Base-by-base conservation (phyloP, 2,888 invertebrate genomes). In the Diplolepis rosae region DNA sequence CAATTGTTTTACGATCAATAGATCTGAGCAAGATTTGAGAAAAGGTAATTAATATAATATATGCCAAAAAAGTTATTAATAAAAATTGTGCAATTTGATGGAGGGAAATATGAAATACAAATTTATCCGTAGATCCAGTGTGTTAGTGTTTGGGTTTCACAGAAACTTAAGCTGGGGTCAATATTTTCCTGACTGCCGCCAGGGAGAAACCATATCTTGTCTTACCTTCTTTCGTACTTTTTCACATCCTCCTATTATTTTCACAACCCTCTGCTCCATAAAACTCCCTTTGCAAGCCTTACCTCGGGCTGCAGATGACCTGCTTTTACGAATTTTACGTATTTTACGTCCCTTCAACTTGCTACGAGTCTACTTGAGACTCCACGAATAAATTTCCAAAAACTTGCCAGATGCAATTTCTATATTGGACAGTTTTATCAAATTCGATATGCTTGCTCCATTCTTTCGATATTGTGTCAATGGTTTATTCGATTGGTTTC, bases 301-400 rank as follows among this genome's bases (percentile, higher is more conserved):
- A 81, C 85, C 84, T 82, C 80, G 76, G 83, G 86, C 83, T 79
- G 75, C 80, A 76, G 77, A 76, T 85, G 87, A 87, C 87, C 87
- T 80, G 86, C 80, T 87, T 86, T 79, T 74, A 75, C 72, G 66
- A 70, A 32, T 61, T 39, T 61, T 61, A 27, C 61, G 39, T 24
- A 32, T 61, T 39, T 61, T 61, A 27, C 61, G 39, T 24, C 35
- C 24, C 18, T 61, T n/a, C 32, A 56, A 35, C 61, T 39, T 35
- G 11, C 35, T 39, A 9, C 35, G 7, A 61, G 61, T 61, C 61
- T 61, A 39, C 39, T 61, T 61, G n/a, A 61, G 24, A n/a, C 39
- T 35, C 39, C 39, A 61, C 35, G 35, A 22, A 61, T 61, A 61
- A 39, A 1, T 30, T 32, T 32, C 35, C 24, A 11, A 24, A 61